Base-by-base conservation (phyloP, 2,113 vertebrate genomes). In the Chinchilla lanigera region DNA sequence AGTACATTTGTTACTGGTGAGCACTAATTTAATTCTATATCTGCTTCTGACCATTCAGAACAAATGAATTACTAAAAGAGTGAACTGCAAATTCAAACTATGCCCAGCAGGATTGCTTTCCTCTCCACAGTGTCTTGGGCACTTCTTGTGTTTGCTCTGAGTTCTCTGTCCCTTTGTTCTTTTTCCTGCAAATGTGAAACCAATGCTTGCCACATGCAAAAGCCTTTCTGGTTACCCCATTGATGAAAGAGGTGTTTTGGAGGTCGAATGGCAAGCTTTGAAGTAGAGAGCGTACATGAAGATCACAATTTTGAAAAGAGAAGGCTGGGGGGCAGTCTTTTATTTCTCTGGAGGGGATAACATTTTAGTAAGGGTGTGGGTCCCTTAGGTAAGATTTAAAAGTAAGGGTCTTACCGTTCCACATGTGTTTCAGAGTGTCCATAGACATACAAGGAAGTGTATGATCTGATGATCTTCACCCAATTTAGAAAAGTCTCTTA, bases 1-100 rank as follows among this genome's bases (percentile, higher is more conserved):
- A 92, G 83, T 67, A 82, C 22, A 52, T 95, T 92, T 90, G 58
- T 90, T 94, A 95, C 67, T 83, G 83, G 69, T 61, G 80, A 80
- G 67, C 65, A 33, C 56, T 96, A 95, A 95, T 90, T 95, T 94
- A 96, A 95, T 95, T 95, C 90, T 63, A 2, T 84, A 20, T 94
- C 65, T 94, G 47, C 60, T 88, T 95, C 84, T 93, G 50, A 86
- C 47, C 24, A 73, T 96, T 94, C 85, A 94, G 84, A 92, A 86
- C n/a, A 83, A 86, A 61, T 54, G 30, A 93, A 96, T 78, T 86
- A 26, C 84, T 47, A 44, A 95, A 94, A 82, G 63, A 87, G 50
- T 60, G 63, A 90, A 82, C 8, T 44, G 50, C 0, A 2, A 50
- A 81, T 89, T 89, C 80, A 92, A 13, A 47, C 52, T 94, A 60